Evolutionary conservation across 2,797 vertebrate genomes (phyloP).

Genomic region (Erpetoichthys calabaricus): DNA sequence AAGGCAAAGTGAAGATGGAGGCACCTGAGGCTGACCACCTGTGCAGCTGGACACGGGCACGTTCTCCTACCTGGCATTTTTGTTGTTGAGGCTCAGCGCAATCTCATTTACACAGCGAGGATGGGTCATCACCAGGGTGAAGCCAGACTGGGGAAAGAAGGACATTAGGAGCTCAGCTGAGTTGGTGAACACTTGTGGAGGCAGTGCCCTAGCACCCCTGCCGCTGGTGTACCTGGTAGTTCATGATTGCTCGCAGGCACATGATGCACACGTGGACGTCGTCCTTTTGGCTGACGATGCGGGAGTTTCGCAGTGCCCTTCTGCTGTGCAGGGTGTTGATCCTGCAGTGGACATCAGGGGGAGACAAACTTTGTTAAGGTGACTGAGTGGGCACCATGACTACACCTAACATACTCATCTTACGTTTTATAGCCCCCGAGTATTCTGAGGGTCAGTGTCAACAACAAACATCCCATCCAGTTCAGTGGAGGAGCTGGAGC

Average conservation of each 20-base stretch:
- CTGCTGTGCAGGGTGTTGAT: slow-evolving; percentile 65
- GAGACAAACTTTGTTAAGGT: not conserved
- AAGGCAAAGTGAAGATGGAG: fast-evolving
- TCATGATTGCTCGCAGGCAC: slow-evolving; percentile 94
- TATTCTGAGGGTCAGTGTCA: no score
- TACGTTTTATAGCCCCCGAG: no score
- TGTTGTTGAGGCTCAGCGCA: slow-evolving; percentile 83
- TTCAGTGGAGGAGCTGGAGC: no score
- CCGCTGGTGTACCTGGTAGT: slow-evolving; percentile 71
- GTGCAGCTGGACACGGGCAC: no score
- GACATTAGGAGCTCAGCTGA: not conserved
- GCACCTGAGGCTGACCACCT: not conserved
- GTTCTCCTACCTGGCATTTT: slow-evolving; percentile 62
- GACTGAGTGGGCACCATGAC: no score
- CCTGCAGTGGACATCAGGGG: slow-evolving; percentile 37
- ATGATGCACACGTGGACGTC: slow-evolving; percentile 87
- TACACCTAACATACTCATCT: no score
- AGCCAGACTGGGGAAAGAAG: slow-evolving; percentile 60
- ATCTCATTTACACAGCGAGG: slow-evolving; percentile 84
- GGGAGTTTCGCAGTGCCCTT: slow-evolving; percentile 61
- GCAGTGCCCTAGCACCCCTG: not conserved
- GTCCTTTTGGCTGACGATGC: slow-evolving; percentile 63
- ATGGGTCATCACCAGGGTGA: slow-evolving; percentile 87
- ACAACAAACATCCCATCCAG: no score
- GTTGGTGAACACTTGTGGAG: not conserved